Conservation (phyloP, 1,140 invertebrate genomes). For the Macrobrachium nipponense region DNA sequence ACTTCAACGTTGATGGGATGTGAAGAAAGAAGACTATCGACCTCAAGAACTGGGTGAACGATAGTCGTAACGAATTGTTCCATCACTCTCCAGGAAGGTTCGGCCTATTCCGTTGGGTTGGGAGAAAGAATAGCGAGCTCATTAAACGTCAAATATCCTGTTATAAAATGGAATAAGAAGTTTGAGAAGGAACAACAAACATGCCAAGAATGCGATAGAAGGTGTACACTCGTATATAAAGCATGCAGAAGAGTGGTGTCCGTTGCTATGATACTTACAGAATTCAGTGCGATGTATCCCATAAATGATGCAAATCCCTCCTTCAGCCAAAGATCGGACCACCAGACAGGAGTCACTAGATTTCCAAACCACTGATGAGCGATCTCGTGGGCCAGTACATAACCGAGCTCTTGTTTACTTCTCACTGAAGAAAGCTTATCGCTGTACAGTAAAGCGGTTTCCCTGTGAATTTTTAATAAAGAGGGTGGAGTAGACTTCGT, state of each 20-base stretch:
- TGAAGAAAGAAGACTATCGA: slow-evolving; percentile 87
- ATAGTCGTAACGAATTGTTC: slow-evolving; percentile 86
- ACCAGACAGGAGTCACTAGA: slow-evolving; percentile 70
- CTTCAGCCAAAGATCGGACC: slow-evolving; percentile 45
- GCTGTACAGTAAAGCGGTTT: slow-evolving; percentile 62
- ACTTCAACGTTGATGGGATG: slow-evolving; percentile 92
- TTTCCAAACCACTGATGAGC: slow-evolving; percentile 76
- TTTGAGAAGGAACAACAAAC: too few relatives aligned
- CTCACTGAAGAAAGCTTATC: slow-evolving; percentile 65
- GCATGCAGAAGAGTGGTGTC: slow-evolving; percentile 74
- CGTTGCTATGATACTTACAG: slow-evolving; percentile 68
- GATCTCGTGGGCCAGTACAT: slow-evolving; percentile 69
- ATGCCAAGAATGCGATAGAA: background rate
- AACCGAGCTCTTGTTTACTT: slow-evolving; percentile 67
- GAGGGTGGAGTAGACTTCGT: background rate
- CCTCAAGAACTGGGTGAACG: slow-evolving; percentile 82
- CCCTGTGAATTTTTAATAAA: slow-evolving; percentile 35
- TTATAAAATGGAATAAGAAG: background rate
- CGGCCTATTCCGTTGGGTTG: slow-evolving; percentile 69
- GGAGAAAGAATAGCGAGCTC: background rate
- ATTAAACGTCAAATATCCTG: background rate
- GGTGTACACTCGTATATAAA: slow-evolving; percentile 70
- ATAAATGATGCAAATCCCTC: slow-evolving; percentile 47
- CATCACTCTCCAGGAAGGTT: slow-evolving; percentile 83
- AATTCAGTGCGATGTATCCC: slow-evolving; percentile 13